Evolutionary conservation across 2,797 vertebrate species (phyloP).

Genomic region (Otolemur crassicaudatus): DNA sequence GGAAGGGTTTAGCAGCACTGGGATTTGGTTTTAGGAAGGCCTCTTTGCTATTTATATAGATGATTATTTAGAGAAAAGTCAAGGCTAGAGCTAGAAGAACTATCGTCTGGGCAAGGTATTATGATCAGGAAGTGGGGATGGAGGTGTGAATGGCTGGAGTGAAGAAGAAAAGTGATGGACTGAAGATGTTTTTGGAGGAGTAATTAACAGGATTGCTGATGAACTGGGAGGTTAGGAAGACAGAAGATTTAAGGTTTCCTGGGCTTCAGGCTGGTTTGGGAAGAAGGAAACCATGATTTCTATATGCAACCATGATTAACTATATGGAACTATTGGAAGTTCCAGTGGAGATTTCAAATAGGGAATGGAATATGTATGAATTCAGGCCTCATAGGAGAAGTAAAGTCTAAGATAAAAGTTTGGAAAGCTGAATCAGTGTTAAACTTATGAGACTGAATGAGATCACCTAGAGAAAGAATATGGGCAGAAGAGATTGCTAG

Average conservation of each 20-base stretch:
- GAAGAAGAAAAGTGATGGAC: not conserved
- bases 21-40: not conserved
- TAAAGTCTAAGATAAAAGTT: not conserved
- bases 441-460: not conserved
- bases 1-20: not conserved
- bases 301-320: not conserved
- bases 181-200: not conserved
- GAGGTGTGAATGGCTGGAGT: not conserved
- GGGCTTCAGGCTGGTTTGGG: not conserved
- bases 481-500: not conserved
- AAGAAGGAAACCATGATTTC: not conserved
- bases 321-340: constrained; percentile 1
- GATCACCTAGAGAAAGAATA: not conserved
- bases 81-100: not conserved
- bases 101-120: not conserved
- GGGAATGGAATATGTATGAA: not conserved
- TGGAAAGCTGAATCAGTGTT: not conserved
- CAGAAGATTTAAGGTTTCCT: not conserved
- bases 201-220: not conserved
- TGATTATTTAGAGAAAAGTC: not conserved
- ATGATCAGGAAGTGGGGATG: not conserved
- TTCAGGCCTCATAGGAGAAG: not conserved
- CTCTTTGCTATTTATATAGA: not conserved
- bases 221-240: not conserved
- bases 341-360: not conserved